Evolutionary conservation across 1,140 invertebrate species (phyloP).

Genomic region (Brachionus angularis): DNA sequence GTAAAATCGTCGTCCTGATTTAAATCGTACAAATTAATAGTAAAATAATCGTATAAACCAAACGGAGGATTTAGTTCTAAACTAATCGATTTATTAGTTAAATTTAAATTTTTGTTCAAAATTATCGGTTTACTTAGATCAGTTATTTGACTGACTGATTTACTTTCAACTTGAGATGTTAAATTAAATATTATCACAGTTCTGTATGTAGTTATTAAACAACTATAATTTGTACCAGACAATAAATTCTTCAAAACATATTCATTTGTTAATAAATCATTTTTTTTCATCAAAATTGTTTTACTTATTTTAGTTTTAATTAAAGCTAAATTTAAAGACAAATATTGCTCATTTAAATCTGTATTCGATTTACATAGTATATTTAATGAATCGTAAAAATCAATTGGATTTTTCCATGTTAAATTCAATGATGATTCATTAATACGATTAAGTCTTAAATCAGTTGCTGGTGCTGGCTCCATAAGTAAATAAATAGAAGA

Average conservation of each 20-base stretch:
- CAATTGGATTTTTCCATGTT: constrained; percentile 11
- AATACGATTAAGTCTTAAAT: neutral
- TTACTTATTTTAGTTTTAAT: neutral
- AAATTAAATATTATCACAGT: neutral
- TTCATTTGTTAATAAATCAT: neutral
- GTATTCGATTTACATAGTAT: neutral
- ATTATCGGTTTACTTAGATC: neutral
- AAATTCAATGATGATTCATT: constrained; percentile 22
- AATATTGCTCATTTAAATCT: neutral
- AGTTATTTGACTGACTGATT: neutral
- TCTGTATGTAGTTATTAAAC: neutral
- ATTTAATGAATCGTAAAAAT: constrained; percentile 7
- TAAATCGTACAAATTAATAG: constrained; percentile 21
- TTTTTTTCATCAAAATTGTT: neutral
- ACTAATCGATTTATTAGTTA: neutral
- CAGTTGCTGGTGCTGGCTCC: constrained; percentile 10
- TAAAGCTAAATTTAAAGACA: neutral
- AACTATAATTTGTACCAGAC: constrained; percentile 17
- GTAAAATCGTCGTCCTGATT: neutral
- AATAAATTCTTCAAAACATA: neutral
- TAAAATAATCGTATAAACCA: constrained; percentile 20
- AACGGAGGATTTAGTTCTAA: neutral
- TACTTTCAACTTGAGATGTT: neutral
- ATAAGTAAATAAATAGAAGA: neutral
- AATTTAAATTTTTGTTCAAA: neutral